These are phyloP conservation scores for Pangasius djambal DNA, from an alignment of 2,797 vertebrate genomes.

Conservation along the genomic window DNA sequence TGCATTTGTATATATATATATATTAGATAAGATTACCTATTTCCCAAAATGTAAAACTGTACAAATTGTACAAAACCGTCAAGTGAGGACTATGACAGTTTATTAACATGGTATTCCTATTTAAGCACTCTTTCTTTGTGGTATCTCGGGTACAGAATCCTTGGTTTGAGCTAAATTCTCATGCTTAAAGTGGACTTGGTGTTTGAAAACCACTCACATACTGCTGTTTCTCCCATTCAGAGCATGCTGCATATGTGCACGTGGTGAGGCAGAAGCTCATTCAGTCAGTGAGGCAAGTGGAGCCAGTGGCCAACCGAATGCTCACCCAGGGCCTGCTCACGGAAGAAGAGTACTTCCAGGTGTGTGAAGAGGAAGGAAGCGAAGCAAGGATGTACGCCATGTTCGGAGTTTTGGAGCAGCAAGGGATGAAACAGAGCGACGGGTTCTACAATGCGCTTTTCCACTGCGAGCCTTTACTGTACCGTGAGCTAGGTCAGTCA, in stretches of 20 bases:
- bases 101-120: not conserved
- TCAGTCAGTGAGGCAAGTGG: slow-evolving; percentile 10
- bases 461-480: slow-evolving; percentile 36
- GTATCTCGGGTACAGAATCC: not conserved
- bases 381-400: slow-evolving; percentile 8
- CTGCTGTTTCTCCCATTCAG: not conserved
- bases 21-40: not conserved
- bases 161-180: not conserved
- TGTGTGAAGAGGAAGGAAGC: slow-evolving; percentile 3
- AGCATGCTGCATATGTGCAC: slow-evolving; percentile 4
- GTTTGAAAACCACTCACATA: not conserved
- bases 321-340: slow-evolving; percentile 18
- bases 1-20: too few relatives aligned
- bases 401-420: slow-evolving; percentile 21
- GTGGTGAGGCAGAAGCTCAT: slow-evolving; percentile 14
- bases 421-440: not conserved
- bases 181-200: not conserved
- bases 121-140: not conserved
- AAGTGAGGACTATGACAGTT: too few relatives aligned
- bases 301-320: slow-evolving; percentile 28
- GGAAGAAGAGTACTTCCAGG: slow-evolving; percentile 31
- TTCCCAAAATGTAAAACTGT: not conserved
- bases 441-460: slow-evolving; percentile 36
- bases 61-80: too few relatives aligned
- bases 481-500: slow-evolving; percentile 43